phyloP scores from a whole-genome alignment of 1,140 invertebrate species.

The Octopus bimaculoides region DNA sequence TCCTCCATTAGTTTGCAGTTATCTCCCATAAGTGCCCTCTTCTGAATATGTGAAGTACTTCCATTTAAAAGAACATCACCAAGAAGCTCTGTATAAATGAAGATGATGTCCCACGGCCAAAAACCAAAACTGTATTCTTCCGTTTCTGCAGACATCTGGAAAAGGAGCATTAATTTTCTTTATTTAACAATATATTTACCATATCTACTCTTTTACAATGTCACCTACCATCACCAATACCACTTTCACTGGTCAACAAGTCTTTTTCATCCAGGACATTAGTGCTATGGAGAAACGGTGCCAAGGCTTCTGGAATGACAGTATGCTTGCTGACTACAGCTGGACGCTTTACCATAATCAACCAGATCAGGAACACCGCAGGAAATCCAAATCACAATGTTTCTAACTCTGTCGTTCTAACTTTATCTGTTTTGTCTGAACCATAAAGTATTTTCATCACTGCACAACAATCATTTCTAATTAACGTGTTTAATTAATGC shows the following conservation, averaged over 20 bases:
- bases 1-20: conserved; percentile 33
- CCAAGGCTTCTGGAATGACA: no score
- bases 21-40: conserved; percentile 46
- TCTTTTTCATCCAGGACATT: neutral
- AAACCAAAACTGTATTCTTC: conserved; percentile 24
- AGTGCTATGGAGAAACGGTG: no score
- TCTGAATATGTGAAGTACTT: conserved; percentile 45
- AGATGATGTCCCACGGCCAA: conserved; percentile 55
- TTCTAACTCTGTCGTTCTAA: no score
- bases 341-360: no score
- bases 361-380: no score
- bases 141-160: neutral
- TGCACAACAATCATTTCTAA: no score
- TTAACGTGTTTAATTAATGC: no score
- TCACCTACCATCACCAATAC: neutral
- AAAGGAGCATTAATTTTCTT: neutral
- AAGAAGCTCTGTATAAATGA: conserved; percentile 50
- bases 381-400: no score
- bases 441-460: no score
- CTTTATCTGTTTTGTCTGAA: no score
- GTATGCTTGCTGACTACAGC: no score
- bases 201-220: neutral
- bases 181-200: neutral
- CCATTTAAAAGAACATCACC: conserved; percentile 50
- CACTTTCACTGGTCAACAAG: neutral